Base-by-base conservation (phyloP, 2,113 vertebrate genomes). In the Recurvirostra avosetta region DNA sequence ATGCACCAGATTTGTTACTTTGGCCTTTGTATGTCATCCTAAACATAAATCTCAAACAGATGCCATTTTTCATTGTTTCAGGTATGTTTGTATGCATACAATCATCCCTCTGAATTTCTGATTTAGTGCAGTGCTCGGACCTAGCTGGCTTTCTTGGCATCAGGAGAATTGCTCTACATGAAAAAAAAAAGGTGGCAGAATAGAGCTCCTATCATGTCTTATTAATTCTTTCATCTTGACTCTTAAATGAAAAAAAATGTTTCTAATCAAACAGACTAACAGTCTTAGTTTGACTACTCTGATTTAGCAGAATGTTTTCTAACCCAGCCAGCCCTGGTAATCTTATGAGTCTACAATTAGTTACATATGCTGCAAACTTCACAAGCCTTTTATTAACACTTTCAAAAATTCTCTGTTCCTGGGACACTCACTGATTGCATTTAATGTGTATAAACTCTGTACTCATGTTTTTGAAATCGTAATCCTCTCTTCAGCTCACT, bases 381-480 rank as follows among this genome's bases (percentile, higher is more conserved):
- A 62, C 6, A 12, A 8, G 8, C 5, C 2, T 70, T 49, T 45
- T 72, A 47, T 41, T 25, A 50, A 65, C 10, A 25, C 38, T 90
- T 61, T 58, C 18, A 58, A 74, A 66, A 73, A 23, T 34, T 36
- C 20, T 29, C 32, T 65, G 16, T 49, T 52, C 16, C 53, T 81
- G 18, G 20, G 23, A 52, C 9, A 23, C 14, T 29, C n/a, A 58
- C 7, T 12, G 8, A 23, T 34, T 38, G 3, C 32, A 73, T 47
- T 79, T 66, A 30, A 72, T 36, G 27, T 52, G 18, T 17, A 32
- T 12, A 27, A 67, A 5, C 34, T 61, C 43, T 47, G 13, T 4
- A 63, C 3, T 9, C 8, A 2, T 50, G 8, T 34, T 65, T 95
- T 76, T 3, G 25, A 40, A 47, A 71, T 2, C 2, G 0, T 7